phyloP scores from a whole-genome alignment of 2,797 vertebrate genomes.

The Ctenochaetus hawaiiensis region DNA sequence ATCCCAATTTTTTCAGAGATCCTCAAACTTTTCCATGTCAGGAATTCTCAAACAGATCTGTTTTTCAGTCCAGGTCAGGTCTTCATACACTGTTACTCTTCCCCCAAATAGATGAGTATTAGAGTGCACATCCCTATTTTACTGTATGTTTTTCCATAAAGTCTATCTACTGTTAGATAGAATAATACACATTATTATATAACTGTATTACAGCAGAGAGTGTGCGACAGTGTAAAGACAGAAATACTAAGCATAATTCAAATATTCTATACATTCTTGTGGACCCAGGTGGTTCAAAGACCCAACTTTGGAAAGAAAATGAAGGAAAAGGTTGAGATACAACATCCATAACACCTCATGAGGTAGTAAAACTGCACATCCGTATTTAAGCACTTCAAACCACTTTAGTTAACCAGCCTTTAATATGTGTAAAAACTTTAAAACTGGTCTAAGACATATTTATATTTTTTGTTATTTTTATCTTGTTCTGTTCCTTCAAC shows the following conservation, averaged over 20 bases:
- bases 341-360: neutral
- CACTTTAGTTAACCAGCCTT: conserved; percentile 11
- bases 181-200: neutral
- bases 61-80: neutral
- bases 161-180: neutral
- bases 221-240: neutral
- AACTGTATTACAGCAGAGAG: neutral
- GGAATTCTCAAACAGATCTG: neutral
- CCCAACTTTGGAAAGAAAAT: neutral
- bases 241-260: neutral
- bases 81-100: neutral
- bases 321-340: neutral
- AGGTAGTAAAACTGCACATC: neutral
- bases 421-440: conserved; percentile 13
- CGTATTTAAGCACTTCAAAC: neutral
- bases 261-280: neutral
- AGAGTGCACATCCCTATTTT: neutral
- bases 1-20: neutral
- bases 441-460: conserved; percentile 31
- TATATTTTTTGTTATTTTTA: neutral
- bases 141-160: neutral
- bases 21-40: neutral
- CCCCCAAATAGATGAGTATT: neutral
- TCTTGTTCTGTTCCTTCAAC: conserved; percentile 3
- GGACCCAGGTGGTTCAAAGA: neutral